Percentiles rank a stretch among this genome's conserved stretches.
phyloP scores from a whole-genome alignment of 1,140 invertebrate species.

The Chironomus tepperi region DNA sequence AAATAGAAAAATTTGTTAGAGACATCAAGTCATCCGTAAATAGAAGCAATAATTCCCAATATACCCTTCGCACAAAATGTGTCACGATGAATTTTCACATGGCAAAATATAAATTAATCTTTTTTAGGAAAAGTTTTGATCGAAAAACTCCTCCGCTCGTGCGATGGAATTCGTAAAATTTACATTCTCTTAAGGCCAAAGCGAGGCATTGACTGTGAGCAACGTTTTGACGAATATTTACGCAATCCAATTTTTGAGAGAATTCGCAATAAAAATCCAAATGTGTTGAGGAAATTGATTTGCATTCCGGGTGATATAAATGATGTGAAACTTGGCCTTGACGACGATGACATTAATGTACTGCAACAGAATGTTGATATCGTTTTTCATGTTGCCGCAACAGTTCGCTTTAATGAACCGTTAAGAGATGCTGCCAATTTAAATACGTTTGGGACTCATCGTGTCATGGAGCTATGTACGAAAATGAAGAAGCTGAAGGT shows the following conservation, averaged over 20 bases:
- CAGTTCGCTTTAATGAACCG: conserved; percentile 74
- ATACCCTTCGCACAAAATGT: not conserved
- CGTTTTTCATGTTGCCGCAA: conserved; percentile 82
- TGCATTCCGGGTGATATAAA: conserved; percentile 41
- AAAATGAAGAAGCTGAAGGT: conserved; percentile 67
- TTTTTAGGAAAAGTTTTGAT: conserved; percentile 60
- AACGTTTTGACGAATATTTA: conserved; percentile 34
- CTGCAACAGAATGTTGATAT: conserved; percentile 54
- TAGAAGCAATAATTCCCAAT: too few species aligned
- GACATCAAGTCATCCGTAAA: too few species aligned
- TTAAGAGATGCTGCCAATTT: conserved; percentile 53
- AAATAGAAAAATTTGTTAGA: too few species aligned
- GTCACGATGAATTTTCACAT: not conserved
- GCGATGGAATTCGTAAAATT: conserved; percentile 52
- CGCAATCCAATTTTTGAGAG: conserved; percentile 37
- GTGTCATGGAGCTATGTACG: conserved; percentile 47
- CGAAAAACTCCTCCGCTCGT: conserved; percentile 62
- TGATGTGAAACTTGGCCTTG: conserved; percentile 40
- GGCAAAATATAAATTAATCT: not conserved
- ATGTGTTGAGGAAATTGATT: conserved; percentile 38
- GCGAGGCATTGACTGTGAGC: conserved; percentile 31
- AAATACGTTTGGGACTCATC: conserved; percentile 53
- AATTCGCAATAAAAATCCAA: conserved; percentile 32
- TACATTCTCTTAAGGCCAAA: conserved; percentile 61
- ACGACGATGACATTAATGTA: conserved; percentile 44